Percentiles rank a stretch among this genome's conserved stretches.
These are phyloP conservation scores for Lucifuga dentata DNA, from an alignment of 2,113 vertebrate species.

Conservation along the genomic window DNA sequence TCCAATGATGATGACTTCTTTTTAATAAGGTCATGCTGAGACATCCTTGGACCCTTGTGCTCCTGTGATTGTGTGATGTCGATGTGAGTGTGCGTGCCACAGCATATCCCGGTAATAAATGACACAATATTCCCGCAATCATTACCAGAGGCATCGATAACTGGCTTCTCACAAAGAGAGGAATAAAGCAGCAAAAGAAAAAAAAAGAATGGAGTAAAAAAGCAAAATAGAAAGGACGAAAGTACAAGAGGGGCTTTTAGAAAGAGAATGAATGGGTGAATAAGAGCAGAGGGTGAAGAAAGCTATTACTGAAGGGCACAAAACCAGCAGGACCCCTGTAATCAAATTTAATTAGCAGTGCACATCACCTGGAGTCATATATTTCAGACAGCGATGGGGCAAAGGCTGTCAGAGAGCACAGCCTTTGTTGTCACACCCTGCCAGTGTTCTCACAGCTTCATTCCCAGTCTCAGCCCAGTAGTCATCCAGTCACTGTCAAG, in stretches of 20 bases:
- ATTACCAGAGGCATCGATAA: constrained; percentile 46
- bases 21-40: constrained; percentile 75
- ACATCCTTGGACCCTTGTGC: constrained; percentile 21
- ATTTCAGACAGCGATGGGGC: constrained; percentile 72
- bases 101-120: constrained; percentile 35
- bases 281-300: constrained; percentile 8
- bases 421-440: constrained; percentile 52
- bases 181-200: constrained; percentile 1
- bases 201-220: background rate
- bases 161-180: constrained; percentile 31
- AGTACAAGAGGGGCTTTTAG: constrained; percentile 13
- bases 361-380: constrained; percentile 88
- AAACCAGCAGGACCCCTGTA: constrained; percentile 55
- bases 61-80: background rate
- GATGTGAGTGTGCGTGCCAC: background rate
- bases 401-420: constrained; percentile 52
- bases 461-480: constrained; percentile 26
- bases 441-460: constrained; percentile 33
- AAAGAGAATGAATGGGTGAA: constrained; percentile 19
- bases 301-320: constrained; percentile 43
- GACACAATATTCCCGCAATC: constrained; percentile 26
- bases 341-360: constrained; percentile 87
- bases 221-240: constrained; percentile 2
- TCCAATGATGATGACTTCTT: constrained; percentile 62
- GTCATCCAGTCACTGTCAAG: constrained; percentile 41